Evolutionary conservation across 1,140 invertebrate species (phyloP), one percentile per base, ranked within the genome.

Genomic region (Teleogryllus occipitalis): DNA sequence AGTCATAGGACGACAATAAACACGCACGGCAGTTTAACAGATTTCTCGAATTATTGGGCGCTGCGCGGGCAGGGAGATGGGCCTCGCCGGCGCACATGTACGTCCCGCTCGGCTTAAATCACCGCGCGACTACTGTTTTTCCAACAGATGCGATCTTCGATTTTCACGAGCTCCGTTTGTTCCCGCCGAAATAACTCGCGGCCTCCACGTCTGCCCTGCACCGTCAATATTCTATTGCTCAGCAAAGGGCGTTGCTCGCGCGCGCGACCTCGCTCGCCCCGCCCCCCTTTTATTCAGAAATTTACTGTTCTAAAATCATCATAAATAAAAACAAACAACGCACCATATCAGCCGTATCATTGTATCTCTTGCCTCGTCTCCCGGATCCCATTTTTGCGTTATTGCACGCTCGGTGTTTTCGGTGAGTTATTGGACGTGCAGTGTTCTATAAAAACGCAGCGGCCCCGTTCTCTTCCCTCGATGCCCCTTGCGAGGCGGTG

Each of bases 251-350:
- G 10, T 7, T 14, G 10, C 54, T 18, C 54, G 0, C 0, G 54
- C 18, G 10, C 54, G 10, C 18, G 10, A 14, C 54, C 54, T 18
- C 54, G 54, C 54, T 2, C 54, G 10, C 18, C 54, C 7, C 54
- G 10, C 18, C 54, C 54, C 54, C 18, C 18, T 7, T 65, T 65
- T 65, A 65, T 65, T 65, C 54, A 65, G 54, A 65, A 65, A 65
- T 65, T 65, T 65, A 65, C 54, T 65, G 54, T 65, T 65, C 54
- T 65, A 65, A 65, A 65, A 65, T 65, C 54, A 65, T 65, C 54
- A 65, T 65, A 65, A 65, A 65, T 65, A 65, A 65, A 65, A 65
- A 65, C 54, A 65, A 65, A 65, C 54, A 65, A 65, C 54, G 54
- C 54, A 65, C 54, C 54, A 65, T 65, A 65, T 65, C 54, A 65